Percentiles rank a stretch among this genome's conserved stretches.
phyloP scores from a whole-genome alignment of 2,888 invertebrate genomes.

The Sesia bembeciformis region DNA sequence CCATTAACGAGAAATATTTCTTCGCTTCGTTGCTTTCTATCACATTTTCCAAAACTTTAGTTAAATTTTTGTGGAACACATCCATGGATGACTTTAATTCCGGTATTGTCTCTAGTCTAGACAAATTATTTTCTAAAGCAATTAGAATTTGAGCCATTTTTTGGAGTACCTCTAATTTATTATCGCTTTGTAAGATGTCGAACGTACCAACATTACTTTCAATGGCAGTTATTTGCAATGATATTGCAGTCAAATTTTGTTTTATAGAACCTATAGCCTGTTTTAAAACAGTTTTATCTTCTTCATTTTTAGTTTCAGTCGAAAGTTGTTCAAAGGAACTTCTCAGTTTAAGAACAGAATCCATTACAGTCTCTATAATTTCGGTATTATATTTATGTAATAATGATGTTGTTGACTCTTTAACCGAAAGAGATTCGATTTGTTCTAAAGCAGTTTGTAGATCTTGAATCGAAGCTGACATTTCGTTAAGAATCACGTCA shows the following conservation, averaged over 20 bases:
- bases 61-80: constrained; percentile 64
- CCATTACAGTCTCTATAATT: constrained; percentile 77
- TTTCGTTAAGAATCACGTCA: constrained; percentile 52
- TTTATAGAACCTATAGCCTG: constrained; percentile 39
- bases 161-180: constrained; percentile 55
- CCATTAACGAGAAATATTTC: constrained; percentile 50
- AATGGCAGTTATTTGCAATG: constrained; percentile 33
- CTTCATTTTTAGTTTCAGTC: constrained; percentile 28
- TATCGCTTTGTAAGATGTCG: constrained; percentile 56
- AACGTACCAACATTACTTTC: constrained; percentile 46
- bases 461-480: constrained; percentile 65
- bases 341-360: constrained; percentile 77
- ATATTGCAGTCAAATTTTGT: constrained; percentile 46
- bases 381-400: constrained; percentile 70
- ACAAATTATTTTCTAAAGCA: constrained; percentile 50
- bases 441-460: constrained; percentile 61
- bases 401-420: constrained; percentile 53
- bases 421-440: constrained; percentile 66
- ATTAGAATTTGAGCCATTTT: constrained; percentile 64
- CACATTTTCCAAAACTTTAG: constrained; percentile 72
- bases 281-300: constrained; percentile 37
- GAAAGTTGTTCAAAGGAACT: constrained; percentile 71
- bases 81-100: constrained; percentile 39
- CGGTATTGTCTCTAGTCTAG: constrained; percentile 34
- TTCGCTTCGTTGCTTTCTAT: constrained; percentile 62